These are phyloP conservation scores for Neodiprion fabricii DNA, from an alignment of 1,140 invertebrate species.

Conservation along the genomic window DNA sequence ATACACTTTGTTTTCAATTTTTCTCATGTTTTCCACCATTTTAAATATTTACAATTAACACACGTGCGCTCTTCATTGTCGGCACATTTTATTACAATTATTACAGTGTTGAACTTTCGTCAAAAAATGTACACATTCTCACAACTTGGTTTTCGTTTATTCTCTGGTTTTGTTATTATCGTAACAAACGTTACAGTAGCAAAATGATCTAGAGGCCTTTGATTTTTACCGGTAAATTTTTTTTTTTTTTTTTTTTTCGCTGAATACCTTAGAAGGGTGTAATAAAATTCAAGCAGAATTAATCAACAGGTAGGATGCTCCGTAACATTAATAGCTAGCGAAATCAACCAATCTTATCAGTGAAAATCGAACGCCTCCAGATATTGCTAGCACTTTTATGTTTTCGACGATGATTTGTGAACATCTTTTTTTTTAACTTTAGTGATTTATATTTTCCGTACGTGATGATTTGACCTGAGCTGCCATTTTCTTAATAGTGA, in stretches of 20 bases:
- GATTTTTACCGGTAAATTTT: background rate
- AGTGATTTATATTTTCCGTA: background rate
- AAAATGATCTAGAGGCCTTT: conserved; percentile 4
- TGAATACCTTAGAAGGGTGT: no score
- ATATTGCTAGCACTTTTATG: background rate
- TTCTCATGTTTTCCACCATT: conserved; percentile 19
- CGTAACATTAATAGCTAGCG: no score
- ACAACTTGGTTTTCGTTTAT: conserved; percentile 17
- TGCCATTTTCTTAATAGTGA: background rate
- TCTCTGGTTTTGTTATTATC: conserved; percentile 24
- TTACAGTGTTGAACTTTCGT: conserved; percentile 15
- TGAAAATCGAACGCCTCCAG: background rate
- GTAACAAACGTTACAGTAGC: conserved; percentile 19
- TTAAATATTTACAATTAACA: conserved; percentile 30
- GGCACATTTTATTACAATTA: conserved; percentile 24
- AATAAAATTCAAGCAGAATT: no score
- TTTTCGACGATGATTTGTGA: background rate
- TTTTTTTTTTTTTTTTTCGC: no score
- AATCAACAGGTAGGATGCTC: no score
- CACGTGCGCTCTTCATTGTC: conserved; percentile 16
- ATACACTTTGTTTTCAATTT: conserved; percentile 24
- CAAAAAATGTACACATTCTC: conserved; percentile 8
- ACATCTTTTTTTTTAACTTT: background rate
- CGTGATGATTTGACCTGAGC: conserved; percentile 3
- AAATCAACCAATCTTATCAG: background rate